These are phyloP conservation scores for Ceratoteleas bidentatus DNA, from an alignment of 1,140 invertebrate species.

Conservation along the genomic window DNA sequence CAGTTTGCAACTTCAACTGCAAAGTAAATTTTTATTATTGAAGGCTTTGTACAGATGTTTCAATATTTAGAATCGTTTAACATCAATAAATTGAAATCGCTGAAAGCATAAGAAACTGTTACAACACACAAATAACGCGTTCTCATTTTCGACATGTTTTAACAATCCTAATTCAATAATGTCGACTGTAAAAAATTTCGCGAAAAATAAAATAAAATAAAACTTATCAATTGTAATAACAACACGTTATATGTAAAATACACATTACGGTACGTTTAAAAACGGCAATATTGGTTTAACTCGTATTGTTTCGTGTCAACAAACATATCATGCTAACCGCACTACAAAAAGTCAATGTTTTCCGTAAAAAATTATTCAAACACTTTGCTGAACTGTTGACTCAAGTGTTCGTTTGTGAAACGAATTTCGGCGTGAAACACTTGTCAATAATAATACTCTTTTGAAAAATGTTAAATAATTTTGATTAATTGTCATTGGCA, in stretches of 20 bases:
- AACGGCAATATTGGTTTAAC: constrained; percentile 24
- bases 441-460: constrained; percentile 42
- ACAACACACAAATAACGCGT: too few species aligned
- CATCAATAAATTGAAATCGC: constrained; percentile 12
- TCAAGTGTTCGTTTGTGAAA: constrained; percentile 48
- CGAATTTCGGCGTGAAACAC: constrained; percentile 35
- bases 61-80: constrained; percentile 20
- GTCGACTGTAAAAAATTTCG: too few species aligned
- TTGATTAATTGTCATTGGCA: constrained; percentile 48
- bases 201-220: too few species aligned
- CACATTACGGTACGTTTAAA: too few species aligned
- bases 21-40: too few species aligned
- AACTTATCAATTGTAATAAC: too few species aligned
- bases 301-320: constrained; percentile 40
- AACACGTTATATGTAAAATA: too few species aligned
- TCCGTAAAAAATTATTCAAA: constrained; percentile 61
- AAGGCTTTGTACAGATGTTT: constrained; percentile 39
- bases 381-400: constrained; percentile 28
- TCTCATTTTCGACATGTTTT: too few species aligned
- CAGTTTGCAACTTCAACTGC: too few species aligned
- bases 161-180: too few species aligned
- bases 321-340: constrained; percentile 41
- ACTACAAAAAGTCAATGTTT: constrained; percentile 56
- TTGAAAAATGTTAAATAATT: constrained; percentile 28
- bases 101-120: background rate